phyloP scores from a whole-genome alignment of 1,140 invertebrate species.

The Hypsibius dujardini region DNA sequence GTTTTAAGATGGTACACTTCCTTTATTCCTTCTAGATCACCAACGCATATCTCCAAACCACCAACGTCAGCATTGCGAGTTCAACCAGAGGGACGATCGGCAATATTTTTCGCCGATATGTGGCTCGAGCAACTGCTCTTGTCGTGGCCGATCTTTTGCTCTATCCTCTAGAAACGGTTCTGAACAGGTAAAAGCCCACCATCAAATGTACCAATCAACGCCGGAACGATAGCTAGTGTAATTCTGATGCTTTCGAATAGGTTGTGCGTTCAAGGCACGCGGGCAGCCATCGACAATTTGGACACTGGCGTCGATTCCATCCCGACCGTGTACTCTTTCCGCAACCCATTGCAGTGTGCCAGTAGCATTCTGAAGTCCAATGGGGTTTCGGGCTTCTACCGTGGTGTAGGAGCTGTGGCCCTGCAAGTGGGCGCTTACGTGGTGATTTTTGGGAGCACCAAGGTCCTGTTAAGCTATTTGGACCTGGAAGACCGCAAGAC shows the following conservation, averaged over 20 bases:
- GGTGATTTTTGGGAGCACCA: neutral
- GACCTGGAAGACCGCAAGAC: neutral
- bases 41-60: neutral
- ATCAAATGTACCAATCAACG: too few species aligned
- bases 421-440: neutral
- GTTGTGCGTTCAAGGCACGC: constrained; percentile 5
- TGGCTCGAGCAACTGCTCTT: neutral
- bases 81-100: constrained; percentile 6
- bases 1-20: too few species aligned
- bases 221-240: too few species aligned
- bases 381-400: neutral
- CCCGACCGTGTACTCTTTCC: constrained; percentile 5
- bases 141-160: neutral
- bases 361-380: neutral
- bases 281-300: neutral
- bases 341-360: constrained; percentile 12
- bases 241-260: too few species aligned
- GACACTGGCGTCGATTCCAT: constrained; percentile 11
- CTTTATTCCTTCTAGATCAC: neutral
- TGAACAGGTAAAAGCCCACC: too few species aligned
- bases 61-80: neutral
- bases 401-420: neutral
- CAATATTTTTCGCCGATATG: neutral
- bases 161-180: constrained; percentile 7
- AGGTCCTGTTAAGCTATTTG: neutral